These are phyloP conservation scores for Salvelinus fontinalis DNA, from an alignment of 2,113 vertebrate species.

Conservation along the genomic window DNA sequence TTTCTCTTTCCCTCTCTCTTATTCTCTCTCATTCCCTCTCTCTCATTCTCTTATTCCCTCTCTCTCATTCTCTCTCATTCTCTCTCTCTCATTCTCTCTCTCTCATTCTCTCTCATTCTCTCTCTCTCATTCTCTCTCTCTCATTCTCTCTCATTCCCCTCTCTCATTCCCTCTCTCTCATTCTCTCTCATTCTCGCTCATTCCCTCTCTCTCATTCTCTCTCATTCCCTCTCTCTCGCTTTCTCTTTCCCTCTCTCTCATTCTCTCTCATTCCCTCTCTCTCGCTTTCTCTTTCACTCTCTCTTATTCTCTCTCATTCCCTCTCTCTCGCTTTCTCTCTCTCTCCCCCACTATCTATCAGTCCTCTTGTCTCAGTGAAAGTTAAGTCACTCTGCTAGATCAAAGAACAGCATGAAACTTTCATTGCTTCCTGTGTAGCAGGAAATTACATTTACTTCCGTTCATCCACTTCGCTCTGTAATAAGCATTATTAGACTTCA, in stretches of 20 bases:
- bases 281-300: neutral
- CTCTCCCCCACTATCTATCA: neutral
- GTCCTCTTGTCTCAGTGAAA: slow-evolving; percentile 25
- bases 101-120: neutral
- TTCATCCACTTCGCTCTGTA: slow-evolving; percentile 54
- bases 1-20: neutral
- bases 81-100: too few species aligned
- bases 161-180: too few species aligned
- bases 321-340: neutral
- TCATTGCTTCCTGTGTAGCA: slow-evolving; percentile 63
- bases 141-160: neutral
- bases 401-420: slow-evolving; percentile 57
- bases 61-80: too few species aligned
- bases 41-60: too few species aligned
- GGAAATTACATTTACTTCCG: slow-evolving; percentile 68
- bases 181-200: too few species aligned
- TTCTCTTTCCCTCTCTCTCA: neutral
- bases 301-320: neutral
- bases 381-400: slow-evolving; percentile 43
- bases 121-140: neutral
- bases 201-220: too few species aligned
- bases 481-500: slow-evolving; percentile 60
- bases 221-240: too few species aligned
- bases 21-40: too few species aligned
- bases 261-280: neutral